phyloP scores from a whole-genome alignment of 2,113 vertebrate genomes.

The Mesocricetus auratus region DNA sequence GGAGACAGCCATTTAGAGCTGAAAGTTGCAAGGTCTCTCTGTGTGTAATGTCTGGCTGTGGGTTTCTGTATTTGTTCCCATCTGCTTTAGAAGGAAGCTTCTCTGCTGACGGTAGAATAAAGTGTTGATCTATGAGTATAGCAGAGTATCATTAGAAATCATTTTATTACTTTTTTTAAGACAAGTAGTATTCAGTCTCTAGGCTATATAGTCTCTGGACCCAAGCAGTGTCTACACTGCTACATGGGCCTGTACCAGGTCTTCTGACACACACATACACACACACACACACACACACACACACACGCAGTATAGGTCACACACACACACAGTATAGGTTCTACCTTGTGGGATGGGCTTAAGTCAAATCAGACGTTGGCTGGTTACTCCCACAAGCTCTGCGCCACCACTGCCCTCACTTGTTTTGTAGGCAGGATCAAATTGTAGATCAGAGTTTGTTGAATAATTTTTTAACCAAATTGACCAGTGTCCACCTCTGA shows the following conservation, averaged over 20 bases:
- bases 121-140: not conserved
- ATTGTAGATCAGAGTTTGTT: not conserved
- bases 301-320: no score
- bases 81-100: no score
- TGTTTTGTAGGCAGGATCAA: not conserved
- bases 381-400: not conserved
- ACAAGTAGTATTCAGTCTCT: not conserved
- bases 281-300: no score
- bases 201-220: not conserved
- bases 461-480: not conserved
- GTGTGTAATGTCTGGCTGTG: no score
- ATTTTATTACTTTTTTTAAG: not conserved
- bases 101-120: not conserved
- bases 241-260: not conserved
- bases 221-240: not conserved
- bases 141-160: not conserved
- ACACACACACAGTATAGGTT: not conserved
- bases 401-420: not conserved
- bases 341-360: not conserved
- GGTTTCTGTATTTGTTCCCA: no score
- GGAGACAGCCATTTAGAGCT: not conserved
- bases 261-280: no score
- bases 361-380: not conserved
- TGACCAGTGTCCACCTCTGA: not conserved
- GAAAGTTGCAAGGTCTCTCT: no score